Conservation (phyloP, 2,797 vertebrate species). For the Glyptemys insculpta region DNA sequence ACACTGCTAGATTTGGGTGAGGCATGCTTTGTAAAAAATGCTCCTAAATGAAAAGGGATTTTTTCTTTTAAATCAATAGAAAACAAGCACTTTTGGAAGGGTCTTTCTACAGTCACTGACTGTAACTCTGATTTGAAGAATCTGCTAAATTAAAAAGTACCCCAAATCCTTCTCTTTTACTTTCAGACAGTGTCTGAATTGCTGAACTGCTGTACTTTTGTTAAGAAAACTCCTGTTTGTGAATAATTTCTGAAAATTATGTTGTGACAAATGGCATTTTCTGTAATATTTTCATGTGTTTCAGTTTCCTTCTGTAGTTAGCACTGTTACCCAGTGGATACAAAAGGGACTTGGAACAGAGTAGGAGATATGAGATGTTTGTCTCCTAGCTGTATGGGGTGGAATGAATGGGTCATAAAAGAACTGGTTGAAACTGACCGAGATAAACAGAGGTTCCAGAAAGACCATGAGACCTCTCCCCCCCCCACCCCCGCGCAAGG, state of each 20-base stretch:
- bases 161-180: not conserved
- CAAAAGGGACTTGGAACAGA: not conserved
- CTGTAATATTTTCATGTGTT: not conserved
- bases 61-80: not conserved
- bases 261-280: not conserved
- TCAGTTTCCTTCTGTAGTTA: not conserved
- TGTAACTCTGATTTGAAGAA: not conserved
- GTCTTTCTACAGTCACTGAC: not conserved
- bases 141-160: not conserved
- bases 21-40: not conserved
- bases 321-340: not conserved
- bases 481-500: no score
- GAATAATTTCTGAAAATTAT: not conserved
- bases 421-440: not conserved
- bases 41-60: not conserved
- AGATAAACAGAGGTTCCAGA: not conserved
- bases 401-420: not conserved
- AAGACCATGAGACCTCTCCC: not conserved
- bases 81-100: not conserved
- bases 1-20: not conserved
- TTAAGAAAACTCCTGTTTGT: not conserved
- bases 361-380: not conserved
- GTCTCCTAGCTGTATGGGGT: not conserved
- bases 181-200: not conserved
- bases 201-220: not conserved